These are phyloP conservation scores for Hapalemur alaotrensis DNA, from an alignment of 2,797 vertebrate species.

Conservation along the genomic window DNA sequence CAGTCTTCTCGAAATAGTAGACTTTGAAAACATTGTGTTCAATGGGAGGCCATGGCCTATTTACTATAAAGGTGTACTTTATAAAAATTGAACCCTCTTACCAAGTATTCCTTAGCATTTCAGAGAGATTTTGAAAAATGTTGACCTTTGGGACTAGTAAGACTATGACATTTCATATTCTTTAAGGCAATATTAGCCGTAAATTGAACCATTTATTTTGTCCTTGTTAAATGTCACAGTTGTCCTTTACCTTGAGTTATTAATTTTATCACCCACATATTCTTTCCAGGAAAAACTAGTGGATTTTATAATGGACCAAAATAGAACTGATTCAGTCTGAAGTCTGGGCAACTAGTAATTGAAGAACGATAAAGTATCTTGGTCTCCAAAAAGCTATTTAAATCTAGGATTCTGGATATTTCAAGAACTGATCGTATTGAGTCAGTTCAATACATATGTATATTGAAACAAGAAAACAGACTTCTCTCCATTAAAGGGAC, in stretches of 20 bases:
- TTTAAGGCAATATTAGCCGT: constrained; percentile 27
- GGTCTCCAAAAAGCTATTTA: background rate
- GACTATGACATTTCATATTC: constrained; percentile 51
- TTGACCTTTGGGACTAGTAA: constrained; percentile 46
- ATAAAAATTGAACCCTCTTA: background rate
- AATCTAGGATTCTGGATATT: background rate
- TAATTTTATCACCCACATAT: constrained; percentile 56
- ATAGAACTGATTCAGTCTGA: background rate
- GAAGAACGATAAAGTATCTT: background rate
- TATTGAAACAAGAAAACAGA: background rate
- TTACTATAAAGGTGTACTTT: constrained; percentile 18
- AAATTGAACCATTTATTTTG: constrained; percentile 65
- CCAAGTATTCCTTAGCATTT: constrained; percentile 42
- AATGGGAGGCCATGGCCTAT: background rate
- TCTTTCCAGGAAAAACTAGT: constrained; percentile 28
- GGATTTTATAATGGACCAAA: background rate
- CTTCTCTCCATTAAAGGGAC: background rate
- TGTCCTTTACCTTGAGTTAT: constrained; percentile 54
- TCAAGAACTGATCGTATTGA: background rate
- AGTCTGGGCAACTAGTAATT: background rate
- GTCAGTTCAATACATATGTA: background rate
- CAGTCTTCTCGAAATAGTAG: background rate
- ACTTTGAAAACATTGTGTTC: background rate
- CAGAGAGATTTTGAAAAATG: constrained; percentile 60
- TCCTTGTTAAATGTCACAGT: constrained; percentile 59